phyloP scores from a whole-genome alignment of 1,140 invertebrate genomes.

The Drosophila pectinifera region DNA sequence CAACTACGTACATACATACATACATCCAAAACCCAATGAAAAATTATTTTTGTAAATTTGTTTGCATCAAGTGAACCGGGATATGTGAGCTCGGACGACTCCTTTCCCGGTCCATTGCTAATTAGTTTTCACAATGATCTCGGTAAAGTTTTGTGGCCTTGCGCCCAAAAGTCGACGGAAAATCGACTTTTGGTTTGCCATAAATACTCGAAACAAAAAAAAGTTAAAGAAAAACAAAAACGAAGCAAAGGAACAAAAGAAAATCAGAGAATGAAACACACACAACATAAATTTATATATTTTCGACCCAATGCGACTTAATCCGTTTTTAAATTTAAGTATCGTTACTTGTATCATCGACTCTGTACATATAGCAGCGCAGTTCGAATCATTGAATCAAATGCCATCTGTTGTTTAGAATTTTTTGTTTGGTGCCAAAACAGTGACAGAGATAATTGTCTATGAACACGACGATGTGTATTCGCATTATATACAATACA shows the following conservation, averaged over 20 bases:
- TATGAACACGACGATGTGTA: conserved; percentile 33
- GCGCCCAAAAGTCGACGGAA: conserved; percentile 61
- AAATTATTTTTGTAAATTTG: conserved; percentile 79
- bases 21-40: conserved; percentile 43
- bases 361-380: conserved; percentile 58
- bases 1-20: no score
- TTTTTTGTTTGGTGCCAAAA: conserved; percentile 75
- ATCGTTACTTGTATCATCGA: conserved; percentile 42
- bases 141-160: conserved; percentile 84
- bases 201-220: conserved; percentile 73
- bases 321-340: conserved; percentile 64
- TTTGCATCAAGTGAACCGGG: conserved; percentile 71
- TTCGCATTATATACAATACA: conserved; percentile 38
- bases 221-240: conserved; percentile 56
- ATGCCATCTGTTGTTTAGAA: conserved; percentile 78
- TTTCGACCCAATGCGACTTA: conserved; percentile 67
- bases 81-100: neutral
- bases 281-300: conserved; percentile 53
- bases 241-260: conserved; percentile 48
- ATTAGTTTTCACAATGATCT: conserved; percentile 85
- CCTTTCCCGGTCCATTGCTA: conserved; percentile 63
- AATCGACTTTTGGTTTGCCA: conserved; percentile 70
- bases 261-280: conserved; percentile 52
- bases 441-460: conserved; percentile 53
- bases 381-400: conserved; percentile 57